phyloP scores from a whole-genome alignment of 2,113 vertebrate genomes.

The Emydura subglobosa region DNA sequence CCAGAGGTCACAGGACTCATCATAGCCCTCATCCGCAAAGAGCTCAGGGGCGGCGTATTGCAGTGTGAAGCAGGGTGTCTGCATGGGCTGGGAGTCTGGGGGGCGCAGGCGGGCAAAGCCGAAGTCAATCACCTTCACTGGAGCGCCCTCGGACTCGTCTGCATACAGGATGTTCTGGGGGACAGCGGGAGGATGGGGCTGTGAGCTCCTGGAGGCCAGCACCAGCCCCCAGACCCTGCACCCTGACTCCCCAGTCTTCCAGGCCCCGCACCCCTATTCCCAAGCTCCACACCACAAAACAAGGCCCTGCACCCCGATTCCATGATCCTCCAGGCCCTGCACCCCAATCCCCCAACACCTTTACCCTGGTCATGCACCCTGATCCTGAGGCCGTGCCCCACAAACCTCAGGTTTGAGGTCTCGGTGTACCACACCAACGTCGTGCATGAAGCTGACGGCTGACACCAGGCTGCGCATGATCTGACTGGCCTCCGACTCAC shows the following conservation, averaged over 20 bases:
- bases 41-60: slow-evolving; percentile 93
- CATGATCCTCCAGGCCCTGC: background rate
- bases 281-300: background rate
- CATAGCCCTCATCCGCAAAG: slow-evolving; percentile 89
- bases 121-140: slow-evolving; percentile 92
- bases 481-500: slow-evolving; percentile 91
- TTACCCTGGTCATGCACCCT: background rate
- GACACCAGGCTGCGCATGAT: slow-evolving; percentile 90
- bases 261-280: background rate
- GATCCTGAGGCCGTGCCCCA: background rate
- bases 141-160: slow-evolving; percentile 84
- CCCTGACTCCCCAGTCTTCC: background rate
- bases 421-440: slow-evolving; percentile 91
- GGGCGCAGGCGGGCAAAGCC: slow-evolving; percentile 92
- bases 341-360: background rate
- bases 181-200: background rate
- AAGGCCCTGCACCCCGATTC: background rate
- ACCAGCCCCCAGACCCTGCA: background rate
- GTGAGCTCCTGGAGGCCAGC: background rate
- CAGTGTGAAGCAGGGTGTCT: slow-evolving; percentile 94
- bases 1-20: slow-evolving; percentile 94
- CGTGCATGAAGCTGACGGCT: slow-evolving; percentile 93
- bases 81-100: slow-evolving; percentile 88
- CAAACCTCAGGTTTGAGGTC: slow-evolving; percentile 90
- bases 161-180: slow-evolving; percentile 90